A percentile compares a stretch with the other conserved stretches of the same genome.
phyloP scores from a whole-genome alignment of 92 coral and sea anemone genomes.

The Isaurus tuberculatus region DNA sequence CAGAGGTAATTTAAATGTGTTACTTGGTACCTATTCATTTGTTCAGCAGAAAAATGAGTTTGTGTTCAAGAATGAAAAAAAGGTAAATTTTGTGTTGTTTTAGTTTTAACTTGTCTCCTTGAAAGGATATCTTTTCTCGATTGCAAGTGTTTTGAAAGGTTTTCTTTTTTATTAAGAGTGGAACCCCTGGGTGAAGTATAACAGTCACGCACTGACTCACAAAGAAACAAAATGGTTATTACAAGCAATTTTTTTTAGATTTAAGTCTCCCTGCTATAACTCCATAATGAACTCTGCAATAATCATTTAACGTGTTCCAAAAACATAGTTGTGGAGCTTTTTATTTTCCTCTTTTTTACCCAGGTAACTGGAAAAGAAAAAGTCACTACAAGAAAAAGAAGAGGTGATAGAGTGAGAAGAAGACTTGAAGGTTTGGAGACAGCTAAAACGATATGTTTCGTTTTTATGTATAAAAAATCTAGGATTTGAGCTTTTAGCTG shows the following conservation, averaged over 20 bases:
- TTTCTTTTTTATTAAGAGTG: not conserved
- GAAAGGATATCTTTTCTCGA: not conserved
- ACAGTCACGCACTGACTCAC: not conserved
- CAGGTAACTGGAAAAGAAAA: slow-evolving; percentile 23
- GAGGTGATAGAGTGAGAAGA: slow-evolving; percentile 76
- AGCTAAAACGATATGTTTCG: not conserved
- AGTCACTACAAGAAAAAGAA: slow-evolving; percentile 61
- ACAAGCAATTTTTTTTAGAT: too few species aligned
- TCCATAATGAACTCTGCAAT: not conserved
- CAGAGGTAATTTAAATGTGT: slow-evolving; percentile 35
- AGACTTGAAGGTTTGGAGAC: slow-evolving; percentile 69
- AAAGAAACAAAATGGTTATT: too few species aligned
- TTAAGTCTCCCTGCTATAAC: not conserved
- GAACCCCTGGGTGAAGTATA: not conserved
- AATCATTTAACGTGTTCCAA: too few species aligned
- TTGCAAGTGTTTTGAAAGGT: not conserved
- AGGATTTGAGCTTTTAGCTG: not conserved
- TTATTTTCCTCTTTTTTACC: not conserved
- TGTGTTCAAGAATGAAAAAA: not conserved
- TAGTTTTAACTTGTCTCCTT: not conserved
- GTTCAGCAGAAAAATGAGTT: too few species aligned
- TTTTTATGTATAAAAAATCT: not conserved
- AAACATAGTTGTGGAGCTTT: not conserved
- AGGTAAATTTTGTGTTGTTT: not conserved
- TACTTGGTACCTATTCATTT: too few species aligned